Evolutionary conservation across 2,113 vertebrate genomes (phyloP), one percentile per base, ranked within the genome.

Genomic region (Prietella phreatophila): DNA sequence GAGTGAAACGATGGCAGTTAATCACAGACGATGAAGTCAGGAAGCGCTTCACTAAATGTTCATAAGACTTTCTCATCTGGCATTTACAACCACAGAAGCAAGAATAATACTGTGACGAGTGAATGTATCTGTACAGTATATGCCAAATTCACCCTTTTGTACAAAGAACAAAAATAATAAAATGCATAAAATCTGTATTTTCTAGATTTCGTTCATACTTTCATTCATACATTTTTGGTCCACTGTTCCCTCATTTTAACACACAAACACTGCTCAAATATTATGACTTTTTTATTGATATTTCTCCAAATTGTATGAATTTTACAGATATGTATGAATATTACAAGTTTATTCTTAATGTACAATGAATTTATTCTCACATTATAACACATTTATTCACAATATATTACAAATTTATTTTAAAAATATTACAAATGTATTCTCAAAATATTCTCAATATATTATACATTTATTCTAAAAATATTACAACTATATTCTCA

Each of bases 111-210:
- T 83, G 91, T 96, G 97, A 97, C 96, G 93, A 94, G 94, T 97
- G 97, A 97, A 97, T 97, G 97, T 98, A 97, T 96, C 94, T 92
- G 94, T 96, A 93, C 91, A 93, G 94, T 96, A 93, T 92, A 93
- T 92, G 95, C 96, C 95, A 96, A 96, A 95, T 92, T 93, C 91
- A 89, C 91, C 93, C 92, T 94, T 94, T 93, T 89, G 90, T 93
- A 93, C 93, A 92, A 93, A 93, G 90, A 56, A 85, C 13, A 76
- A 63, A 3, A 75, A 86, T 75, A 88, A 89, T 86, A 89, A 91
- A 90, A 88, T 82, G 61, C 36, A 89, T 36, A 61, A 90, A 87
- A 20, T 53, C 65, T 56, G 17, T 11, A 15, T 60, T 27, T 83
- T 84, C 30, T 47, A 69, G 8, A 30, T 55, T 27, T 88, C 10